These are phyloP conservation scores for Hylaeus anthracinus DNA, from an alignment of 1,140 invertebrate species.

Conservation along the genomic window DNA sequence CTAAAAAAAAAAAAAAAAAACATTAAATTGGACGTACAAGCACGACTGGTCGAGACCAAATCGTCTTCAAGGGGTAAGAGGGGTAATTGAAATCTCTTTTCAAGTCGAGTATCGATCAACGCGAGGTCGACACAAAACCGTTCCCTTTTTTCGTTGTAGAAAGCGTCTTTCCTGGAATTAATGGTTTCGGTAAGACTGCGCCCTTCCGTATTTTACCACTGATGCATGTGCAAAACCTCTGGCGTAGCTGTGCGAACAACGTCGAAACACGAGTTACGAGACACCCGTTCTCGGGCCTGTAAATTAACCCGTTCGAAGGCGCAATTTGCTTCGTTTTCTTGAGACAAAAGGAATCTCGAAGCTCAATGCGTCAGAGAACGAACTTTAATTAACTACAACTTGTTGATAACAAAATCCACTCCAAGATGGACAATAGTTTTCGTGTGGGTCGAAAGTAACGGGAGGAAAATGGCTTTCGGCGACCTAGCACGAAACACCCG, in stretches of 20 bases:
- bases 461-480: not conserved
- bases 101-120: constrained; percentile 1
- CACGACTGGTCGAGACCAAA: too few species aligned
- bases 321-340: constrained; percentile 25
- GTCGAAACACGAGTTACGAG: constrained; percentile 38
- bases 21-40: too few species aligned
- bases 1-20: too few species aligned
- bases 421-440: too few species aligned
- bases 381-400: constrained; percentile 37
- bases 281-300: not conserved
- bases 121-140: not conserved
- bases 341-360: constrained; percentile 9
- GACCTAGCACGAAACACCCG: too few species aligned
- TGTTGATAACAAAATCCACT: constrained; percentile 2
- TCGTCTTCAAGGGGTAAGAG: too few species aligned
- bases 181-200: constrained; percentile 3
- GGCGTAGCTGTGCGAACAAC: not conserved
- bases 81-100: constrained; percentile 4
- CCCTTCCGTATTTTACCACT: constrained; percentile 8
- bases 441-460: too few species aligned
- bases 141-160: constrained; percentile 4
- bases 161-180: constrained; percentile 19
- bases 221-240: not conserved
- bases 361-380: not conserved
- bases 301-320: constrained; percentile 16